Conservation (phyloP, 2,113 vertebrate species). For the Dissostichus mawsoni region DNA sequence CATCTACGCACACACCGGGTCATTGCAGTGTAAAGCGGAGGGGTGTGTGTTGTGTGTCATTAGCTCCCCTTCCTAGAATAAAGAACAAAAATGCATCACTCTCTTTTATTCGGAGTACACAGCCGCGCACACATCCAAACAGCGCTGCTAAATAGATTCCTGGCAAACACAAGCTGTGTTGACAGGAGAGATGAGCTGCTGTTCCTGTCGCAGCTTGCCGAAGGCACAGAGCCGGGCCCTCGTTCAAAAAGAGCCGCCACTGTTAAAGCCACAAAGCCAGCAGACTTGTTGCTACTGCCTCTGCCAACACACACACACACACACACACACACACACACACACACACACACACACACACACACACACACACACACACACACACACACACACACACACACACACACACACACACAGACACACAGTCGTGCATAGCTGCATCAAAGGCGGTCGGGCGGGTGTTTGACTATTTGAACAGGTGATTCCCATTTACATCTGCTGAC, state of each 20-base stretch:
- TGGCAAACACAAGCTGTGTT: slow-evolving; percentile 83
- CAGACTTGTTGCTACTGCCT: slow-evolving; percentile 76
- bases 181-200: slow-evolving; percentile 81
- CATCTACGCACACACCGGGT: slow-evolving; percentile 61
- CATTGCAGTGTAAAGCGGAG: slow-evolving; percentile 57
- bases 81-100: slow-evolving; percentile 64
- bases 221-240: slow-evolving; percentile 58
- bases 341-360: slow-evolving; percentile 52
- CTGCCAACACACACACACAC: slow-evolving; percentile 70
- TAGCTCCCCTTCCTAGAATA: slow-evolving; percentile 64
- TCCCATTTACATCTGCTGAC: slow-evolving; percentile 80
- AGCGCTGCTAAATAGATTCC: slow-evolving; percentile 73
- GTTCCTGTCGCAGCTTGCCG: slow-evolving; percentile 83
- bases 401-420: too few species aligned
- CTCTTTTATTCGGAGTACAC: slow-evolving; percentile 67
- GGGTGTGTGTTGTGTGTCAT: slow-evolving; percentile 67
- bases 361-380: slow-evolving; percentile 54
- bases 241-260: slow-evolving; percentile 74
- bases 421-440: slow-evolving; percentile 71
- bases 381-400: slow-evolving; percentile 25
- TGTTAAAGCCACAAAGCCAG: slow-evolving; percentile 77
- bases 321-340: slow-evolving; percentile 27
- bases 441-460: slow-evolving; percentile 70
- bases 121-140: slow-evolving; percentile 68
- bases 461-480: slow-evolving; percentile 88